A percentile compares a stretch with the other conserved stretches of the same genome.
Evolutionary conservation across 1,140 invertebrate genomes (phyloP).

Genomic region (Drosophila nigromelanica): DNA sequence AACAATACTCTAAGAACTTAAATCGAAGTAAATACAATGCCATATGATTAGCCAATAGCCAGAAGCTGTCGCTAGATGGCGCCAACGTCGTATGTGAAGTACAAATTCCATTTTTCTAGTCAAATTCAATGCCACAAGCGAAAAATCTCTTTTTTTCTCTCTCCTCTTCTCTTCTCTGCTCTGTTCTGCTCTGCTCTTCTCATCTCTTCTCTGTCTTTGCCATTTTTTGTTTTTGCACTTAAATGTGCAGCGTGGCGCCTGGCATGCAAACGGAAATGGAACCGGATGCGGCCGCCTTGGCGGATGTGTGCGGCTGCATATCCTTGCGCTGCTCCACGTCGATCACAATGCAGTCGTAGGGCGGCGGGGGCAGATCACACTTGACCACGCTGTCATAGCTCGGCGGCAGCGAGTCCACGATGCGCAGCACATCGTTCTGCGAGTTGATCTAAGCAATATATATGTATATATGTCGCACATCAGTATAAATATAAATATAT

Average conservation of each 20-base stretch:
- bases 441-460: constrained; percentile 71
- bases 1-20: constrained; percentile 66
- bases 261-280: constrained; percentile 30
- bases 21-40: constrained; percentile 72
- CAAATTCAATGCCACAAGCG: constrained; percentile 47
- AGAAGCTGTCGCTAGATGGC: constrained; percentile 25
- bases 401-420: constrained; percentile 79
- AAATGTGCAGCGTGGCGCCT: constrained; percentile 60
- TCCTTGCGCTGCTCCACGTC: constrained; percentile 74
- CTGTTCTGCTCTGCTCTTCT: constrained; percentile 11
- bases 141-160: constrained; percentile 58
- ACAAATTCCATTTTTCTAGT: constrained; percentile 30
- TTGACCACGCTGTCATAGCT: constrained; percentile 81
- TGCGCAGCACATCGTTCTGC: constrained; percentile 80
- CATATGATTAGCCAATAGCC: constrained; percentile 44
- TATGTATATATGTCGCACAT: no score
- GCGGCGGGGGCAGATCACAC: constrained; percentile 75
- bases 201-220: constrained; percentile 49
- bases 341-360: constrained; percentile 78
- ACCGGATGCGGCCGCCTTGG: constrained; percentile 35
- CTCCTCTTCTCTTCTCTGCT: constrained; percentile 19
- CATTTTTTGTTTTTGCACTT: not conserved
- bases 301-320: constrained; percentile 45
- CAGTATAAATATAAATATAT: no score
- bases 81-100: constrained; percentile 25